Base-by-base conservation (phyloP, 1,140 invertebrate species). In the Archivesica marissinica region DNA sequence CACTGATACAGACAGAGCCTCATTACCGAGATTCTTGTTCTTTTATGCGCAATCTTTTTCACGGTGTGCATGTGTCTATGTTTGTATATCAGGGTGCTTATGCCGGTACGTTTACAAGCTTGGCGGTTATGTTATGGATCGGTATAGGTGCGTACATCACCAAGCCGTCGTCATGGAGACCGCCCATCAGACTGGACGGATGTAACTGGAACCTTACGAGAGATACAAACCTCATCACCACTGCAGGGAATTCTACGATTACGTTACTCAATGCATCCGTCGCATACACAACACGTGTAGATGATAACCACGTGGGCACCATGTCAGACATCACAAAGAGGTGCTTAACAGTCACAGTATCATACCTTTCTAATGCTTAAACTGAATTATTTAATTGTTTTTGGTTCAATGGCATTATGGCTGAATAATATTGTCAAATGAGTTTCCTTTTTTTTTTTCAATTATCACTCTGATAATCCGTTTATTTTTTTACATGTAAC, bases 51-150 rank as follows among this genome's bases (percentile, higher is more conserved):
- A n/a, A n/a, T n/a, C n/a, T n/a, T n/a, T n/a, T n/a, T n/a, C n/a
- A n/a, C n/a, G n/a, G n/a, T n/a, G n/a, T n/a, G n/a, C n/a, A n/a
- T n/a, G n/a, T n/a, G n/a, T 52, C 2, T 7, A 52, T 52, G 17
- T 52, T 52, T 23, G 17, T 20, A 52, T 52, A 3, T 17, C 78
- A 86, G 88, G 89, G 89, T 25, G 80, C 86, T 41, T 81, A 75
- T 54, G 74, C 83, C 13, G 87, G 87, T 35, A 75, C 86, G 0
- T 61, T 87, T 50, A 25, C 75, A 2, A 87, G 85, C 20, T 35
- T 87, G 15, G 76, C 66, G 4, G 33, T 85, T 6, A 83, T 86
- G 77, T 44, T 86, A 17, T 88, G 87, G 87, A 84, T 88, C 23
- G 80, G 79, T 1, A 33, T 86, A 23, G 89, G 89, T 4, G 74